phyloP scores from a whole-genome alignment of 64 coral and sea anemone genomes.

The Montipora capricornis region DNA sequence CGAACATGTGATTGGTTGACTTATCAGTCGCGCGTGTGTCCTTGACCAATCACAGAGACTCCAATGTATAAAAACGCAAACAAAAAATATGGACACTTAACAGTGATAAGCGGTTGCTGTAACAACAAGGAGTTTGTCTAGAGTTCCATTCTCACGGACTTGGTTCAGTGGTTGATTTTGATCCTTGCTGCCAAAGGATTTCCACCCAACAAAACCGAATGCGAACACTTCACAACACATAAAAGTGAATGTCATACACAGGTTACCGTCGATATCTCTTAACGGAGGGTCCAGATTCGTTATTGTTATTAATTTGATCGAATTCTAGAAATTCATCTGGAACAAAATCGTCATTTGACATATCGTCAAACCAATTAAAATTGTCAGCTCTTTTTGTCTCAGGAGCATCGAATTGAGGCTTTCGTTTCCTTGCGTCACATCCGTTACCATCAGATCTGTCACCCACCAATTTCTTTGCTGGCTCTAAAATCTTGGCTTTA shows the following conservation, averaged over 20 bases:
- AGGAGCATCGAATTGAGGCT: neutral
- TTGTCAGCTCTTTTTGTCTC: slow-evolving; percentile 10
- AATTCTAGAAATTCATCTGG: neutral
- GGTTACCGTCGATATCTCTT: slow-evolving; percentile 27
- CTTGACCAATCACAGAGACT: neutral
- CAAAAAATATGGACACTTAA: too few relatives aligned
- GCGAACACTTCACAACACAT: neutral
- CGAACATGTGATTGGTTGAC: neutral
- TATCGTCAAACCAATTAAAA: slow-evolving; percentile 29
- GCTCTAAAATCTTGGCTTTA: neutral
- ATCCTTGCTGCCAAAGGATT: neutral
- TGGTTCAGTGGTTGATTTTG: neutral
- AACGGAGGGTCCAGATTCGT: neutral
- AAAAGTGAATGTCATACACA: neutral
- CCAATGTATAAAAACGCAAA: neutral
- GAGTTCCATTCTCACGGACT: neutral
- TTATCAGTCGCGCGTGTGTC: neutral
- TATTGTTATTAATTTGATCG: neutral
- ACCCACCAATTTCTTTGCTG: neutral
- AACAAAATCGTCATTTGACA: slow-evolving; percentile 4
- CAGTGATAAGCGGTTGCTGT: too few relatives aligned
- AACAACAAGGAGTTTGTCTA: neutral
- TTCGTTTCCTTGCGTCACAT: slow-evolving; percentile 31
- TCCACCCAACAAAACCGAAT: neutral
- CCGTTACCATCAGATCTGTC: neutral